These are phyloP conservation scores for Hirundichthys speculiger DNA, from an alignment of 2,113 vertebrate genomes.

Conservation along the genomic window DNA sequence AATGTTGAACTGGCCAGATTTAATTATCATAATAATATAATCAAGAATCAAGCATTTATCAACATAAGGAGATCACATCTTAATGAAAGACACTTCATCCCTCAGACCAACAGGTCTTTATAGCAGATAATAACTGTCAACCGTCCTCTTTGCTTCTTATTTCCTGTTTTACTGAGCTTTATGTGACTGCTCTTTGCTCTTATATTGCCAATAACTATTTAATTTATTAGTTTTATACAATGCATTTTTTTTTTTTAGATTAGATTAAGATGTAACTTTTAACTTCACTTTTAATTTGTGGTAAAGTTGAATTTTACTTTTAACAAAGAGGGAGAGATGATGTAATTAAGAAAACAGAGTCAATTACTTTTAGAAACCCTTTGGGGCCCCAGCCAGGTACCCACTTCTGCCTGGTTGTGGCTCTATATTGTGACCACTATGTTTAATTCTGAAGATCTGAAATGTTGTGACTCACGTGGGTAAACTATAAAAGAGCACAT, in stretches of 20 bases:
- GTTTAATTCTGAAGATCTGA: neutral
- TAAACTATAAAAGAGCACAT: neutral
- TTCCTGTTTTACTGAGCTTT: neutral
- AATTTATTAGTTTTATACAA: neutral
- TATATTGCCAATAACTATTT: neutral
- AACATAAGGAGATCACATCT: conserved; percentile 2
- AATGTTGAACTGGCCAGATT: no score
- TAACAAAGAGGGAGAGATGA: no score
- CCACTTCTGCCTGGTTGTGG: no score
- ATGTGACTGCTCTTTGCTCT: neutral
- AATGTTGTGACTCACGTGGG: neutral
- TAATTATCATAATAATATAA: no score
- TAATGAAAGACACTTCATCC: conserved; percentile 4
- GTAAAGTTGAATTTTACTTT: no score
- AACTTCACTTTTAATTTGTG: no score
- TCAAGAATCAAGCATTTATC: neutral
- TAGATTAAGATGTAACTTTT: no score
- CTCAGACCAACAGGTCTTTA: neutral
- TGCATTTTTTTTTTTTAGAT: no score
- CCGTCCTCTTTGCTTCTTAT: neutral
- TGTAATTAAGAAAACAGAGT: no score
- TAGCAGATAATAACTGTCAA: neutral
- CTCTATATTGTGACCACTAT: neutral
- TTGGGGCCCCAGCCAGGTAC: neutral
- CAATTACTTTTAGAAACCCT: neutral